Percentiles rank a stretch among this genome's conserved stretches.
phyloP scores from a whole-genome alignment of 1,140 invertebrate genomes.

The Drosophila bocki region DNA sequence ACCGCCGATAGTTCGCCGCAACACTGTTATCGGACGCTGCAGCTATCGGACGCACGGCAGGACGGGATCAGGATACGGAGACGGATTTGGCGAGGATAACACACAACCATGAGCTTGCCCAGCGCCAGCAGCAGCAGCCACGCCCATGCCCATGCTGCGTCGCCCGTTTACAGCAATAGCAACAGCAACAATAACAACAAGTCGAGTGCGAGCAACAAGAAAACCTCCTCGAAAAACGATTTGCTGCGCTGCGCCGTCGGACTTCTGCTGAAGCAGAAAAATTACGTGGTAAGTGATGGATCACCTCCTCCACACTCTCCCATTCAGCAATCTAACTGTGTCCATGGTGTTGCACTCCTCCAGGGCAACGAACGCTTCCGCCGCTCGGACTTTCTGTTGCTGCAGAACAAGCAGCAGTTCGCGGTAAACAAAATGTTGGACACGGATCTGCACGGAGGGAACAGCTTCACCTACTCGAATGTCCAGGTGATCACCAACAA shows the following conservation, averaged over 20 bases:
- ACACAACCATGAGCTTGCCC: slow-evolving; percentile 69
- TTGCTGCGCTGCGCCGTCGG: slow-evolving; percentile 79
- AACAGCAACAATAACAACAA: slow-evolving; percentile 52
- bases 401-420: slow-evolving; percentile 82
- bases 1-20: background rate
- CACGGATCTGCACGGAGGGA: slow-evolving; percentile 74
- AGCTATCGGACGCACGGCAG: slow-evolving; percentile 43
- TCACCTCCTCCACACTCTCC: background rate
- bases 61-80: slow-evolving; percentile 66
- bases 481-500: slow-evolving; percentile 87
- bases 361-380: slow-evolving; percentile 79
- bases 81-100: slow-evolving; percentile 39
- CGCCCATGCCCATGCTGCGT: slow-evolving; percentile 46
- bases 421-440: slow-evolving; percentile 82
- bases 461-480: slow-evolving; percentile 83
- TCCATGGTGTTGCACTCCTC: background rate
- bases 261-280: slow-evolving; percentile 78
- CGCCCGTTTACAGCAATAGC: slow-evolving; percentile 55
- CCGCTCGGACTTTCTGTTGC: slow-evolving; percentile 77
- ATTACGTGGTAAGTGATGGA: slow-evolving; percentile 76
- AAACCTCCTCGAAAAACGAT: slow-evolving; percentile 75
- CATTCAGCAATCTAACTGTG: background rate
- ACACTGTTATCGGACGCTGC: slow-evolving; percentile 14
- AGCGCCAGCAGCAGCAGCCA: slow-evolving; percentile 63
- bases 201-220: slow-evolving; percentile 58